A percentile compares a stretch with the other conserved stretches of the same genome.
Evolutionary conservation across 2,797 vertebrate genomes (phyloP).

Genomic region (Peromyscus nudipes): DNA sequence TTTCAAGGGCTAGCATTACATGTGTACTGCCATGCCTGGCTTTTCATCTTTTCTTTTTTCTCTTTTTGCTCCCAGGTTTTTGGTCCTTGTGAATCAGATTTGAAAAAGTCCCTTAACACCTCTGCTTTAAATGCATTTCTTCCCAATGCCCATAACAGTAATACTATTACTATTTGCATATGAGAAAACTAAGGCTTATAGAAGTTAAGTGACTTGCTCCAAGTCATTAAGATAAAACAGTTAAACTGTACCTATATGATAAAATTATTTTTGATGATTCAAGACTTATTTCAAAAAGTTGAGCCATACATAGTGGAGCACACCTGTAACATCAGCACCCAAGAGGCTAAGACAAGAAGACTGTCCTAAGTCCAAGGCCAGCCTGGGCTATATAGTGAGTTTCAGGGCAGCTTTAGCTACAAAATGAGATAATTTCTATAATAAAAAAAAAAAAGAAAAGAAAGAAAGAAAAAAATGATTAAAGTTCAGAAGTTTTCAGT

Average conservation of each 20-base stretch:
- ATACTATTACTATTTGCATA: slow-evolving; percentile 12
- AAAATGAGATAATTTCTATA: neutral
- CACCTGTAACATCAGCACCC: neutral
- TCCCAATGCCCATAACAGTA: neutral
- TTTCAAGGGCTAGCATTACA: neutral
- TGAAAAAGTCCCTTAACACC: neutral
- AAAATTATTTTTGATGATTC: slow-evolving; percentile 58
- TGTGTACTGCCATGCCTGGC: too few relatives aligned
- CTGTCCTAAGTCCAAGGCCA: neutral
- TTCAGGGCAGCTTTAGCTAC: neutral
- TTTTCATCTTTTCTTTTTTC: neutral
- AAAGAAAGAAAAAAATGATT: neutral
- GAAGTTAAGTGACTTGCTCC: neutral
- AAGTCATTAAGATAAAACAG: slow-evolving; percentile 52
- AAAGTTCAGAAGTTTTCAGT: neutral
- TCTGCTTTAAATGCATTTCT: slow-evolving; percentile 31
- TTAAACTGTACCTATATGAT: slow-evolving; percentile 18
- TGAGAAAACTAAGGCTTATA: slow-evolving; percentile 27
- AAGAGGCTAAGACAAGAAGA: neutral
- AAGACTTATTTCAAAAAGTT: slow-evolving; percentile 18
- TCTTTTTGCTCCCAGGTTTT: neutral
- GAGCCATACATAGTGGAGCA: too few relatives aligned
- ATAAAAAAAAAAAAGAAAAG: neutral
- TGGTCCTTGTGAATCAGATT: neutral
- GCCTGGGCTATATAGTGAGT: neutral